Conservation (phyloP, 2,888 invertebrate genomes). For the Synergus umbraculus region DNA sequence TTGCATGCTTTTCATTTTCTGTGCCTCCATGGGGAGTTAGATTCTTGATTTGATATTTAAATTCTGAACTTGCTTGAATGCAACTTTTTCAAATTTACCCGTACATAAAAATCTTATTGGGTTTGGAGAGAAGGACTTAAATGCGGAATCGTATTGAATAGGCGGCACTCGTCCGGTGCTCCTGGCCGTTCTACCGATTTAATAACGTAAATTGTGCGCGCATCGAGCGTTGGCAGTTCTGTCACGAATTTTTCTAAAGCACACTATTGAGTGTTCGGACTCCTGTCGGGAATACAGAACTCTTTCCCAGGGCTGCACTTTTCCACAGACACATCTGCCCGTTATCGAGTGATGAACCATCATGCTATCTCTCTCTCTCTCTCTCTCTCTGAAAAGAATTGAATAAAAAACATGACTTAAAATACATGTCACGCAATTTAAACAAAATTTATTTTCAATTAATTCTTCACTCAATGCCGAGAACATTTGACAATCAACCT, state of each 20-base stretch:
- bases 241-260: slow-evolving; percentile 75
- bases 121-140: slow-evolving; percentile 38
- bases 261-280: slow-evolving; percentile 76
- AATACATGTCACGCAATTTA: slow-evolving; percentile 58
- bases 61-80: not conserved
- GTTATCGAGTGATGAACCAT: slow-evolving; percentile 58
- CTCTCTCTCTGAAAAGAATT: slow-evolving; percentile 60
- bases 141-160: slow-evolving; percentile 68
- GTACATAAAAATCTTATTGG: slow-evolving; percentile 36
- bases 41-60: slow-evolving; percentile 8
- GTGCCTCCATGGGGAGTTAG: not conserved
- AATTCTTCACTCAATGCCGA: not conserved
- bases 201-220: slow-evolving; percentile 75
- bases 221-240: slow-evolving; percentile 64
- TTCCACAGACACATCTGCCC: slow-evolving; percentile 55
- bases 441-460: slow-evolving; percentile 48
- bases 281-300: slow-evolving; percentile 74
- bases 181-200: slow-evolving; percentile 67
- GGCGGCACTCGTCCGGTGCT: slow-evolving; percentile 70
- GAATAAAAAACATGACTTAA: slow-evolving; percentile 64
- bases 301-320: slow-evolving; percentile 56
- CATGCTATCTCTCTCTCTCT: slow-evolving; percentile 49
- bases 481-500: not conserved
- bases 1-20: not conserved
- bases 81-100: not conserved